Evolutionary conservation across 1,140 invertebrate genomes (phyloP), one percentile per base, ranked within the genome.

Genomic region (Phymastichus coffea): DNA sequence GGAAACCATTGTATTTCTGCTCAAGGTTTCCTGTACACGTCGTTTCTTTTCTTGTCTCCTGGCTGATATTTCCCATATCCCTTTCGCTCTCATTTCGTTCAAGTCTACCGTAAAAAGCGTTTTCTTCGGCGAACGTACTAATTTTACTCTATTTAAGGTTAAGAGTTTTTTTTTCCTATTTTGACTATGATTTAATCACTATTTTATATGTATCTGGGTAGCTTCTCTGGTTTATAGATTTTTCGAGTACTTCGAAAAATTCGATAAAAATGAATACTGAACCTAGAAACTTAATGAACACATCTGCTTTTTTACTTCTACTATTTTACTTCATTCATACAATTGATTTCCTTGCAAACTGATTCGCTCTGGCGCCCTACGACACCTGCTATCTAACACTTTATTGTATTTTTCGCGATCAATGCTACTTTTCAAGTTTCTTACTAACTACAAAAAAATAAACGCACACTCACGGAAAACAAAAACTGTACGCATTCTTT

Each of bases 201-300:
- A 38, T 38, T 55, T 38, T 61, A 46, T 46, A 61, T 56, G n/a
- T n/a, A 23, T 66, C 25, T 55, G 46, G 37, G 47, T 57, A 51
- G 56, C 60, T 64, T 43, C 57, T 62, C 57, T 46, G 20, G 65
- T 49, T 26, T 57, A 43, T n/a, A n/a, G n/a, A 25, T 43, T 37
- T 20, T 41, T 30, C 48, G 47, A 54, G 47, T 46, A 33, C 19
- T 49, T 56, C 65, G 59, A 68, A 70, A 72, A 71, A 61, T 70
- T 59, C 57, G 37, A 44, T 66, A 67, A 61, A 74, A 72, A 68
- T 60, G 66, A 73, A 74, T 74, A 76, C 72, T 75, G 72, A 72
- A 68, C 59, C 69, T 73, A 72, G 61, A 69, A 69, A 67, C 69
- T 55, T 74, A 74, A 72, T 75, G 73, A 75, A 75, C 73, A 75